Conservation (phyloP, 1,140 invertebrate genomes). For the Eufriesea mexicana region DNA sequence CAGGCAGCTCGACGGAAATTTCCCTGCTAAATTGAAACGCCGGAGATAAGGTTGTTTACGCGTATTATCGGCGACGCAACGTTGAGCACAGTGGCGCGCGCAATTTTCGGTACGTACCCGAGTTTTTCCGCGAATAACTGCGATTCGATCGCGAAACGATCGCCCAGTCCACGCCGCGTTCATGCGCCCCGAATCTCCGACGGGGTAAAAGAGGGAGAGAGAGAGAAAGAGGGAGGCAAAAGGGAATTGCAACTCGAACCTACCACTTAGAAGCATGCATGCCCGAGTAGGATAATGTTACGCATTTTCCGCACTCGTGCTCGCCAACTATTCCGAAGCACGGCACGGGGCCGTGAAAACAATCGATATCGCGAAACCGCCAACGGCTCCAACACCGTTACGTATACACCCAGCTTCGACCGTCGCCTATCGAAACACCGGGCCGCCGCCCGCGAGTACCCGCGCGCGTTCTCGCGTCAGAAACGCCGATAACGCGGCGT, state of each 20-base stretch:
- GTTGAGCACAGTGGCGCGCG: no score
- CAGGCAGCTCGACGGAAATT: no score
- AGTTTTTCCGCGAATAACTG: neutral
- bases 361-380: slow-evolving; percentile 56
- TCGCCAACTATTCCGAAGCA: slow-evolving; percentile 49
- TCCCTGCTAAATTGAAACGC: no score
- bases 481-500: slow-evolving; percentile 23
- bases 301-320: slow-evolving; percentile 57
- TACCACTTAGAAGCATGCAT: slow-evolving; percentile 44
- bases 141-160: neutral
- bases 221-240: neutral
- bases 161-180: neutral
- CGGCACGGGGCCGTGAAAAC: slow-evolving; percentile 42
- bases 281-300: slow-evolving; percentile 54
- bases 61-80: no score
- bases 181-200: slow-evolving; percentile 7
- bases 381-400: slow-evolving; percentile 36
- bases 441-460: neutral
- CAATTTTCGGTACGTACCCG: no score
- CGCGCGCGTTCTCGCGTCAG: slow-evolving; percentile 21
- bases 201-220: neutral
- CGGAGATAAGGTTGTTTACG: no score
- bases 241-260: slow-evolving; percentile 40
- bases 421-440: slow-evolving; percentile 7
- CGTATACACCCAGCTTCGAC: neutral